These are phyloP conservation scores for Denticeps clupeoides DNA, from an alignment of 2,797 vertebrate species.

Conservation along the genomic window DNA sequence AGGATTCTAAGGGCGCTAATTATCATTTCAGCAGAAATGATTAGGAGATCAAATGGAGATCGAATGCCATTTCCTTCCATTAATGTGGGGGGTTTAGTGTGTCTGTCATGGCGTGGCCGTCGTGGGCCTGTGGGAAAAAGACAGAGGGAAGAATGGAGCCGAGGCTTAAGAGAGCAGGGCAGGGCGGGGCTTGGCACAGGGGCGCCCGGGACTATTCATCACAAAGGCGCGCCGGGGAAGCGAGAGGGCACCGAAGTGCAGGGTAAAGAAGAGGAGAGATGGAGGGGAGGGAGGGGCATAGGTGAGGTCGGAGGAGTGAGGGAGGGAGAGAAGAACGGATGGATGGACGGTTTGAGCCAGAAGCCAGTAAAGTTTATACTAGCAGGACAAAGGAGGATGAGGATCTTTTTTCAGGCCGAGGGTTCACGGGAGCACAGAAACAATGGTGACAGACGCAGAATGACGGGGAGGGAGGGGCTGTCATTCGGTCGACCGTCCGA, in stretches of 20 bases:
- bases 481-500: too few species aligned
- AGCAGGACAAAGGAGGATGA: too few species aligned
- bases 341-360: not conserved
- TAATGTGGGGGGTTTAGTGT: slow-evolving; percentile 86
- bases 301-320: slow-evolving; percentile 14
- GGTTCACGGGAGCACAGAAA: too few species aligned
- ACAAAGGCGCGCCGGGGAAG: slow-evolving; percentile 14
- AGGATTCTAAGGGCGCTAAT: slow-evolving; percentile 79
- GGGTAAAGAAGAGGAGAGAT: slow-evolving; percentile 65
- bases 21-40: slow-evolving; percentile 97
- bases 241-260: not conserved
- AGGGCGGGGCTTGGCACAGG: slow-evolving; percentile 63
- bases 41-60: slow-evolving; percentile 91
- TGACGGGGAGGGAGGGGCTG: too few species aligned
- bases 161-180: slow-evolving; percentile 58
- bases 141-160: slow-evolving; percentile 64
- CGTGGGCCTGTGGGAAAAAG: slow-evolving; percentile 76
- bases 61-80: slow-evolving; percentile 90
- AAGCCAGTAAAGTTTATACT: not conserved
- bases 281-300: slow-evolving; percentile 45
- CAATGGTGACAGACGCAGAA: too few species aligned
- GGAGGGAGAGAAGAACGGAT: not conserved
- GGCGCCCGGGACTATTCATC: slow-evolving; percentile 64
- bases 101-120: slow-evolving; percentile 78
- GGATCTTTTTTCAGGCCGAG: too few species aligned